Conservation (phyloP, 2,113 vertebrate genomes). For the Mungos mungo region DNA sequence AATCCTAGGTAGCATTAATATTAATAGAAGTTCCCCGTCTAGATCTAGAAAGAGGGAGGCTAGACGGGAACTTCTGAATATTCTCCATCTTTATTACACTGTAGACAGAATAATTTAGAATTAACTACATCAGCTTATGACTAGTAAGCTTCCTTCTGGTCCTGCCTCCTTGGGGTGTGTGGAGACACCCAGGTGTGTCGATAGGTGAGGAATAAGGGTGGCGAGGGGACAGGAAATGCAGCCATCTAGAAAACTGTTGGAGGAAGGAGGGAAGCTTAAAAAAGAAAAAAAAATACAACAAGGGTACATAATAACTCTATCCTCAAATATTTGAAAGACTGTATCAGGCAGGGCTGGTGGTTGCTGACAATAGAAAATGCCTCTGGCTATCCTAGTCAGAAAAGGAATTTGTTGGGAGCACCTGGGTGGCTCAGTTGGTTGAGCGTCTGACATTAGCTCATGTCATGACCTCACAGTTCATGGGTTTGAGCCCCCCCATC, state of each 20-base stretch:
- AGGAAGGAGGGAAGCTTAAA: neutral
- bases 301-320: neutral
- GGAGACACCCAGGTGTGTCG: neutral
- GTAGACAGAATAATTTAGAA: slow-evolving; percentile 33
- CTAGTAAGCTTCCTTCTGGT: no score
- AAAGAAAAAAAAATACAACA: neutral
- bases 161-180: no score
- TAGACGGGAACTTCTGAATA: neutral
- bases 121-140: neutral
- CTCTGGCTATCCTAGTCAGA: neutral
- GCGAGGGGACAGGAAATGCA: neutral
- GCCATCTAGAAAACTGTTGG: neutral
- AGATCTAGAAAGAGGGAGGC: neutral
- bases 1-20: no score
- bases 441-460: no score
- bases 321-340: neutral
- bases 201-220: neutral
- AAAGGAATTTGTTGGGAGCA: neutral
- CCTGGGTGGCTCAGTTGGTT: no score
- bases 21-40: neutral
- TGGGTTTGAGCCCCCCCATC: no score
- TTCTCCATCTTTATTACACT: neutral
- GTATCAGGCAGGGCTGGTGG: neutral
- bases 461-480: no score
- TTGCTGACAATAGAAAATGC: neutral